Percentiles rank a stretch among this genome's conserved stretches.
Evolutionary conservation across 1,140 invertebrate species (phyloP).

Genomic region (Heliconius congener): DNA sequence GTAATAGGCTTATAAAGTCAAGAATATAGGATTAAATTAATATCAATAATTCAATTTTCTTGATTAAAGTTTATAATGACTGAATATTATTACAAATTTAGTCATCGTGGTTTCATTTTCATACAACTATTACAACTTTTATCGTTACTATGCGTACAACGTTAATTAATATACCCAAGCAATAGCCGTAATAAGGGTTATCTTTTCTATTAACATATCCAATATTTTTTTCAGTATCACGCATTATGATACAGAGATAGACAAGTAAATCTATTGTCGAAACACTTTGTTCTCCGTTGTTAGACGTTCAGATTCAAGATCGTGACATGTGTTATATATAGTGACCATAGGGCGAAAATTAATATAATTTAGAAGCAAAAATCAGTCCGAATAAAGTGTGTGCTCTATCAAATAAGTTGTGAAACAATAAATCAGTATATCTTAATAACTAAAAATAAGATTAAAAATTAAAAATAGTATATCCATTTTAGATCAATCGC

Average conservation of each 20-base stretch:
- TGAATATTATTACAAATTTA: background rate
- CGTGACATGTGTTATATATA: too few relatives aligned
- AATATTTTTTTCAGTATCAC: too few relatives aligned
- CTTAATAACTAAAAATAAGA: background rate
- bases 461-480: background rate
- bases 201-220: too few relatives aligned
- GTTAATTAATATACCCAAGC: too few relatives aligned
- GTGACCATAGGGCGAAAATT: too few relatives aligned
- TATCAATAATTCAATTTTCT: slow-evolving; percentile 24
- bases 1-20: slow-evolving; percentile 19
- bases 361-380: too few relatives aligned
- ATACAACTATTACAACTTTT: background rate
- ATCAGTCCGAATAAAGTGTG: too few relatives aligned
- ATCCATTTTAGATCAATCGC: background rate
- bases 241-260: background rate
- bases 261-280: too few relatives aligned
- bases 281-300: too few relatives aligned
- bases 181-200: too few relatives aligned
- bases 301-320: too few relatives aligned
- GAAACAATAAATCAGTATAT: background rate
- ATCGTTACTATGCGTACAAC: too few relatives aligned
- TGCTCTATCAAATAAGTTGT: background rate
- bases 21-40: slow-evolving; percentile 23
- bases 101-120: background rate
- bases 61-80: slow-evolving; percentile 8